phyloP scores from a whole-genome alignment of 2,888 invertebrate genomes.

The Mesorhabditis sp. region DNA sequence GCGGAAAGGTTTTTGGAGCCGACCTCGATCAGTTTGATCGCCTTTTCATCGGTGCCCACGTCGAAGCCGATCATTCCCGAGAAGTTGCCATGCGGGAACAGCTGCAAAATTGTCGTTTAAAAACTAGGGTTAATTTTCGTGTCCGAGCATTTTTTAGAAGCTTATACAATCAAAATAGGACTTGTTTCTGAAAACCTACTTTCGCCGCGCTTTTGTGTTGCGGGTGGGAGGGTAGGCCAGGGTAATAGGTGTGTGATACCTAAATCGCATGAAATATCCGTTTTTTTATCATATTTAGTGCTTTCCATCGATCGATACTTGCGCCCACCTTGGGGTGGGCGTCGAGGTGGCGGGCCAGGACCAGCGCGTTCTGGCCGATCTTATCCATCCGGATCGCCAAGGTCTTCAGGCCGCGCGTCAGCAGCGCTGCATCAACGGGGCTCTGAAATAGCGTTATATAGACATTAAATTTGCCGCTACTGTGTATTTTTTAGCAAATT shows the following conservation, averaged over 20 bases:
- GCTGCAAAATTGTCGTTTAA: neutral
- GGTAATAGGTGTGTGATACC: slow-evolving; percentile 35
- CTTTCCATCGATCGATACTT: neutral
- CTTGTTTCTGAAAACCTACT: slow-evolving; percentile 9
- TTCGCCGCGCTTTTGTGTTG: slow-evolving; percentile 29
- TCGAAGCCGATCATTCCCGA: slow-evolving; percentile 46
- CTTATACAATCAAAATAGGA: no score
- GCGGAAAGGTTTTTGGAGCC: neutral
- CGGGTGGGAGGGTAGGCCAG: slow-evolving; percentile 42
- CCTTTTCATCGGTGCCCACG: slow-evolving; percentile 27
- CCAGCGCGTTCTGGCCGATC: slow-evolving; percentile 31
- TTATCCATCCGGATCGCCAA: slow-evolving; percentile 33
- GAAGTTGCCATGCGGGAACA: slow-evolving; percentile 20
- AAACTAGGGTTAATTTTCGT: no score
- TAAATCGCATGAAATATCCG: neutral
- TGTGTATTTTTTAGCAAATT: no score
- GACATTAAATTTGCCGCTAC: no score
- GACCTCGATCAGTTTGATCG: slow-evolving; percentile 34
- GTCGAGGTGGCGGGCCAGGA: slow-evolving; percentile 32
- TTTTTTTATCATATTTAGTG: neutral
- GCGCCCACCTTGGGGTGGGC: slow-evolving; percentile 24
- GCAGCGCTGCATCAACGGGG: slow-evolving; percentile 33
- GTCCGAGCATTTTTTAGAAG: slow-evolving; percentile 14
- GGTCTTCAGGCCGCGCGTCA: slow-evolving; percentile 42
- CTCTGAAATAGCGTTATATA: slow-evolving; percentile 15